Evolutionary conservation across 2,797 vertebrate genomes (phyloP).

Genomic region (Pangasius krempfi): DNA sequence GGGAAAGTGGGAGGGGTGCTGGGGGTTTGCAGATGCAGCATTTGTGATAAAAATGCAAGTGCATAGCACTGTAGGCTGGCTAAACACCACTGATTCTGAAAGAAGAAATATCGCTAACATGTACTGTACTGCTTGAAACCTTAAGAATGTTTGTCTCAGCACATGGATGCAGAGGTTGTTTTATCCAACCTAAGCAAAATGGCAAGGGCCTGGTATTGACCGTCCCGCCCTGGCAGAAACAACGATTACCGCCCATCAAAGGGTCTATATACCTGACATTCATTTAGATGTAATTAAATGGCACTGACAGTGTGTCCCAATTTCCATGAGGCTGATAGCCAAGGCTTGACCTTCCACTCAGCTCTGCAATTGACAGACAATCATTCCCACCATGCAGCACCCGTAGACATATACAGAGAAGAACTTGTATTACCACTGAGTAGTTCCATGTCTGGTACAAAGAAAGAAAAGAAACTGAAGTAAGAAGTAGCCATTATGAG

Average conservation of each 20-base stretch:
- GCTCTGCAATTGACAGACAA: constrained; percentile 2
- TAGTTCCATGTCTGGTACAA: constrained; percentile 27
- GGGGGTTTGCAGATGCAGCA: background rate
- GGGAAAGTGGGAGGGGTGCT: background rate
- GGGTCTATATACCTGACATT: constrained; percentile 38
- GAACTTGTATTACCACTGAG: constrained; percentile 31
- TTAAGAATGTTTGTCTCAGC: constrained; percentile 32
- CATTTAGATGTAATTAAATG: constrained; percentile 55
- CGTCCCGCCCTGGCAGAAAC: constrained; percentile 21
- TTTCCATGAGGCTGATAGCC: constrained; percentile 28
- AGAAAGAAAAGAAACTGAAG: constrained; percentile 33
- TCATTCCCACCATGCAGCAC: constrained; percentile 8
- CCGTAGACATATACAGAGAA: constrained; percentile 1
- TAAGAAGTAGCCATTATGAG: constrained; percentile 47
- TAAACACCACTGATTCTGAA: background rate
- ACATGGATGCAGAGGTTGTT: constrained; percentile 6
- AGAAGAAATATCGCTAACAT: constrained; percentile 4
- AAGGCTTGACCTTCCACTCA: constrained; percentile 29
- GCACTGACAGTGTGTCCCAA: constrained; percentile 32
- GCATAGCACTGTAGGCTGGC: background rate
- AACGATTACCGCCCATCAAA: constrained; percentile 40
- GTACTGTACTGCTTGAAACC: background rate
- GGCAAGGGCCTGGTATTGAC: constrained; percentile 36
- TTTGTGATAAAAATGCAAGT: constrained; percentile 6
- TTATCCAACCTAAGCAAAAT: constrained; percentile 30